Evolutionary conservation across 2,888 invertebrate species (phyloP).

Genomic region (Theretra japonica): DNA sequence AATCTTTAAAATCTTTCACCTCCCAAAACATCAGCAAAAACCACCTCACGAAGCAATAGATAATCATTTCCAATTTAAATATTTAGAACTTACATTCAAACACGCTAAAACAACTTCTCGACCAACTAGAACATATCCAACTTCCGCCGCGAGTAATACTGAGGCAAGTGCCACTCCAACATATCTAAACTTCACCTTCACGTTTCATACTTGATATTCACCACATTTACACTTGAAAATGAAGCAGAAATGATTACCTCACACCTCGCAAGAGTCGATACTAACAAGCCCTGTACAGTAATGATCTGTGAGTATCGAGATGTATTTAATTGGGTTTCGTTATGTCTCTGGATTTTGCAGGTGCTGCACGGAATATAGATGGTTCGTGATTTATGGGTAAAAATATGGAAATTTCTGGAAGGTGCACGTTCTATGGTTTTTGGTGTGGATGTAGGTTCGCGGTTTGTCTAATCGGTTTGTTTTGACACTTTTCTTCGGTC

Average conservation of each 20-base stretch:
- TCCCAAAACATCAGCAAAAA: too few species aligned
- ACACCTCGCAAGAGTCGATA: slow-evolving; percentile 50
- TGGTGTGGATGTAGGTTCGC: too few species aligned
- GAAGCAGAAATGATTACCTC: slow-evolving; percentile 28
- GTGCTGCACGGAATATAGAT: slow-evolving; percentile 74
- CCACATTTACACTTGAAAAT: slow-evolving; percentile 17
- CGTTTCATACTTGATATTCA: slow-evolving; percentile 25
- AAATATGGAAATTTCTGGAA: slow-evolving; percentile 14
- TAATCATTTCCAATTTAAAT: background rate
- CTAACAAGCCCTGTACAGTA: slow-evolving; percentile 71
- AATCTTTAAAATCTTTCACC: too few species aligned
- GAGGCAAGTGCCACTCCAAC: slow-evolving; percentile 4
- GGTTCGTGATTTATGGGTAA: slow-evolving; percentile 69
- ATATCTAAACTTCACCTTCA: slow-evolving; percentile 19
- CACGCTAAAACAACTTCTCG: background rate
- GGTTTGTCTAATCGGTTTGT: too few species aligned
- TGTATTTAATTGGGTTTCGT: slow-evolving; percentile 82
- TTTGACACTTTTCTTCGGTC: too few species aligned
- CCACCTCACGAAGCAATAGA: too few species aligned
- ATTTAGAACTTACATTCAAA: background rate
- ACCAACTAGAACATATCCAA: background rate
- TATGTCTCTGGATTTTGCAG: slow-evolving; percentile 66
- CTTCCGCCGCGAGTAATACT: slow-evolving; percentile 4
- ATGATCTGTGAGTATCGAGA: slow-evolving; percentile 80
- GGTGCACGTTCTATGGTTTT: background rate